Conservation (phyloP, 2,113 vertebrate genomes). For the Alouatta palliata region DNA sequence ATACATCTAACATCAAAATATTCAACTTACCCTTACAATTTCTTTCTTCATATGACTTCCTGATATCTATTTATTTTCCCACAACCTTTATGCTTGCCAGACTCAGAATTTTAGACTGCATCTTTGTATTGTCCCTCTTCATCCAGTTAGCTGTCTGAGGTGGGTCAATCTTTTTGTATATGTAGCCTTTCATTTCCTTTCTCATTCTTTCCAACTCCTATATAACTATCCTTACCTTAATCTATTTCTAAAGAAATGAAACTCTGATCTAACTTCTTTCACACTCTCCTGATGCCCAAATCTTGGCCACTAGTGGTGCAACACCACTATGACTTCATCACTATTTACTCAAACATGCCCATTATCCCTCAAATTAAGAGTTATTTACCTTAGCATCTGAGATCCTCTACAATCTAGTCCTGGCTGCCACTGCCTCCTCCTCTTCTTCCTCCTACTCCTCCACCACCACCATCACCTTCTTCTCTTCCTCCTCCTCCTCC, state of each 20-base stretch:
- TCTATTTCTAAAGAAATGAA: neutral
- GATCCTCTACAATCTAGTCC: neutral
- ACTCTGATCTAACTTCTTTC: neutral
- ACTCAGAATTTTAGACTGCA: neutral
- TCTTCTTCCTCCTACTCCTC: no score
- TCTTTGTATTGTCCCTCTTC: neutral
- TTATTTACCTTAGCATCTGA: neutral
- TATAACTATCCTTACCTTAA: neutral
- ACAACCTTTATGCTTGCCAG: neutral
- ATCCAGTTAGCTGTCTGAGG: neutral
- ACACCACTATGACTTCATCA: neutral
- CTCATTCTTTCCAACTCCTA: neutral
- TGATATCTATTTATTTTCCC: neutral
- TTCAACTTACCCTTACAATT: neutral
- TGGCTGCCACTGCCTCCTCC: accelerated
- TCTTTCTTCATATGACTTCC: neutral
- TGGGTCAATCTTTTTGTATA: neutral
- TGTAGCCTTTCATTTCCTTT: neutral
- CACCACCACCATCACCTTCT: no score
- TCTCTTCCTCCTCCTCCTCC: no score
- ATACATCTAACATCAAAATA: neutral
- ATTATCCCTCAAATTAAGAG: neutral
- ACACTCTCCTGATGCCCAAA: neutral
- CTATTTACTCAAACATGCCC: neutral
- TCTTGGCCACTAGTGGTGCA: neutral